Base-by-base conservation (phyloP, 2,888 invertebrate species). In the Clusia tigrina region DNA sequence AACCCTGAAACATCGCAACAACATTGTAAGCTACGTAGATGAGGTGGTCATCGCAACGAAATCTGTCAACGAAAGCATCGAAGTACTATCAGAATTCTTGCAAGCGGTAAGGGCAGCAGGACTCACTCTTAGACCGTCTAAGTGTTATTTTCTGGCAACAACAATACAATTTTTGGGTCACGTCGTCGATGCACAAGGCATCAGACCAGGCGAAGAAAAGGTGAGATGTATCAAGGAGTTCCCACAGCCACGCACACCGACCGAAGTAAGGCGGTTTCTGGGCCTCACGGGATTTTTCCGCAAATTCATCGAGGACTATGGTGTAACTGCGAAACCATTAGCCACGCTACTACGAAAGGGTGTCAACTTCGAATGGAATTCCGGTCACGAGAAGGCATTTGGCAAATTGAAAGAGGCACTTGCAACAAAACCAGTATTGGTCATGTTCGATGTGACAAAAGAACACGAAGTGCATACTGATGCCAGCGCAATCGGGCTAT, bases 401-500 rank as follows among this genome's bases (percentile, higher is more conserved):
- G 3, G n/a, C n/a, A 6, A n/a, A 15, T n/a, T 42, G n/a, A 42
- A n/a, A 42, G n/a, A 6, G n/a, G 63, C 51, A 6, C 54, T 81
- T 1, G 57, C 62, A 0, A 54, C 68, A 22, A 61, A 74, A 23
- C 74, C 76, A 0, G 60, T 79, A 0, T 54, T 81, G 6, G 67
- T 73, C 58, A 9, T 79, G 18, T 61, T 54, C 22, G 46, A 62
- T 18, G 12, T 12, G 12, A 26, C 17, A 2, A 56, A 58, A 20
- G 1, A 54, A n/a, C 59, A 59, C n/a, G 64, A 64, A 52, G 18
- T 63, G 60, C 80, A 81, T 32, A 81, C 79, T 0, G 80, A 81
- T 54, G 79, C 80, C 0, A 73, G 75, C 22, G 67, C 72, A 15
- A 15, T 65, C 0, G 79, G 79, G 0, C 67, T 67, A 69, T 77